A percentile compares a stretch with the other conserved stretches of the same genome.
Evolutionary conservation across 1,140 invertebrate genomes (phyloP).

Genomic region (Sycophaga agraensis): DNA sequence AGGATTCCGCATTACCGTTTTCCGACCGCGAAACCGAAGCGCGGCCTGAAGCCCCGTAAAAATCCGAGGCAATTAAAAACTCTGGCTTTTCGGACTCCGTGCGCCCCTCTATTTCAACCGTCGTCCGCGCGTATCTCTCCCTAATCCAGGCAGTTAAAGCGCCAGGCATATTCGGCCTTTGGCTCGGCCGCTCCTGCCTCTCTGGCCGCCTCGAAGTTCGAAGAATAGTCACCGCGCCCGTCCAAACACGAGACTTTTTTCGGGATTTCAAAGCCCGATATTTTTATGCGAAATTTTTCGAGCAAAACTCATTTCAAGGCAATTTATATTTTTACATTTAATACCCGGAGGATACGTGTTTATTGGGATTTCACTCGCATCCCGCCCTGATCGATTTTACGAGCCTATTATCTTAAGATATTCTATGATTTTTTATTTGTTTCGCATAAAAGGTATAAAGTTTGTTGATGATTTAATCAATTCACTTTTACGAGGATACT

Average conservation of each 20-base stretch:
- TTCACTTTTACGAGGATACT: not conserved
- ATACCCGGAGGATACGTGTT: not conserved
- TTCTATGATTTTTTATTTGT: not conserved
- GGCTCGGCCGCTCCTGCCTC: not conserved
- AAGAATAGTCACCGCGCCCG: constrained; percentile 4
- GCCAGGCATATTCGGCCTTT: no score
- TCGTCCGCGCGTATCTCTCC: constrained; percentile 3
- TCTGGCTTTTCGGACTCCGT: not conserved
- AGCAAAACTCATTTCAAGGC: not conserved
- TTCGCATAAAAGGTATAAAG: not conserved
- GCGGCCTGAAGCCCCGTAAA: no score
- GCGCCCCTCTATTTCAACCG: not conserved
- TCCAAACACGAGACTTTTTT: no score
- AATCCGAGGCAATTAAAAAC: constrained; percentile 19
- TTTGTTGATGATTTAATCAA: not conserved
- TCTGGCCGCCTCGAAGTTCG: constrained; percentile 9
- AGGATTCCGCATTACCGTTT: constrained; percentile 9
- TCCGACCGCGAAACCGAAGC: constrained; percentile 15
- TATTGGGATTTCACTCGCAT: not conserved
- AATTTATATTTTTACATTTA: not conserved
- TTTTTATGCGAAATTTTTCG: not conserved
- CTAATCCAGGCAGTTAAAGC: no score
- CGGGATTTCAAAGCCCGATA: not conserved
- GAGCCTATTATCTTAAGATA: not conserved
- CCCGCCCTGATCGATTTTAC: not conserved